Evolutionary conservation across 2,888 invertebrate species (phyloP).

Genomic region (Ptychoptera albimana): DNA sequence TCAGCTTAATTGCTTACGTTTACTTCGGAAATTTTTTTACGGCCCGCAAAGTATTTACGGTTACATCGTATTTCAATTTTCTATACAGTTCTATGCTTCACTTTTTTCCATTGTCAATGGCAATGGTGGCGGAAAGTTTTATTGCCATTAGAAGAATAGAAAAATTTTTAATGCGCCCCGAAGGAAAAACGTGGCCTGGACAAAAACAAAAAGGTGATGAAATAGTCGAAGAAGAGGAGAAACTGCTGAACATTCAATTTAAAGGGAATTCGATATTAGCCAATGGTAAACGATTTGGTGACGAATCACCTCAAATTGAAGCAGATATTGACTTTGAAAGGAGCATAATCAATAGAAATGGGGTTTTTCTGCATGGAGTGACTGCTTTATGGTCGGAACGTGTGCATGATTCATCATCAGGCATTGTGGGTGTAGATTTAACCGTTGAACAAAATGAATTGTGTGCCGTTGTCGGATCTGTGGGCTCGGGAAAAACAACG

Average conservation of each 20-base stretch:
- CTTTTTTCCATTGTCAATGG: conserved; percentile 37
- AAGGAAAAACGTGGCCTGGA: conserved; percentile 16
- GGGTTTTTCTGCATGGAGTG: background rate
- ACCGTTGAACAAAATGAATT: conserved; percentile 6
- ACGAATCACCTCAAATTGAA: too few species aligned
- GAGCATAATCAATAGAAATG: too few species aligned
- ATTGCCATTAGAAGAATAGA: conserved; percentile 42
- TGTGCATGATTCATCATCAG: background rate
- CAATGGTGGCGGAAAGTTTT: conserved; percentile 38
- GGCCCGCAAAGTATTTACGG: conserved; percentile 54
- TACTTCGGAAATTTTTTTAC: conserved; percentile 42
- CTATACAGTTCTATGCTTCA: conserved; percentile 40
- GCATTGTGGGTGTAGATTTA: conserved; percentile 7
- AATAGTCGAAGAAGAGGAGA: background rate
- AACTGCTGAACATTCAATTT: conserved; percentile 1
- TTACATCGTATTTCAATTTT: conserved; percentile 41
- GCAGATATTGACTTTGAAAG: too few species aligned
- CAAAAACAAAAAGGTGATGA: background rate
- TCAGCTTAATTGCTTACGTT: conserved; percentile 47
- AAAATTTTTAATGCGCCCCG: conserved; percentile 35
- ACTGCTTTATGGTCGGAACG: conserved; percentile 3
- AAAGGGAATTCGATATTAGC: background rate
- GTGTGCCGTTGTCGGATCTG: conserved; percentile 43
- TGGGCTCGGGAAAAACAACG: conserved; percentile 63
- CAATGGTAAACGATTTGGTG: too few species aligned